A percentile compares a stretch with the other conserved stretches of the same genome.
These are phyloP conservation scores for Chinchilla lanigera DNA, from an alignment of 2,113 vertebrate genomes.

Conservation along the genomic window DNA sequence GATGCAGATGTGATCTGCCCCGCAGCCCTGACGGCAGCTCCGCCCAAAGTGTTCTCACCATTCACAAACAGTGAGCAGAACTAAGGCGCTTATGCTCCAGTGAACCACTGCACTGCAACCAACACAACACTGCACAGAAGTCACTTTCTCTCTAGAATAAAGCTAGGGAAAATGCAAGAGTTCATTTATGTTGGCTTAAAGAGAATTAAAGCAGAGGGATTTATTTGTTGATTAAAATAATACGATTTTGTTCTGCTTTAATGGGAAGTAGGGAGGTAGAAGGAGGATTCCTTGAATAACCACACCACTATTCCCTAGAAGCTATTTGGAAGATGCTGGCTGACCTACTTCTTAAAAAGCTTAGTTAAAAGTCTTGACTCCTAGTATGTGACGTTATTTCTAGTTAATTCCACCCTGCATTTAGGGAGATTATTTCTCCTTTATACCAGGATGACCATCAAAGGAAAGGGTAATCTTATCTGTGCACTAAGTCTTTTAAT, in stretches of 20 bases:
- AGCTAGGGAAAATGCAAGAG: not conserved
- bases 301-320: not conserved
- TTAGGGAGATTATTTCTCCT: not conserved
- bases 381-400: slow-evolving; percentile 31
- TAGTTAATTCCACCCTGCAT: not conserved
- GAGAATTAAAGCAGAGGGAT: slow-evolving; percentile 23
- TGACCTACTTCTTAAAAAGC: slow-evolving; percentile 41
- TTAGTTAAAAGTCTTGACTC: not conserved
- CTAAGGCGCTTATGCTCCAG: not conserved
- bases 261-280: not conserved
- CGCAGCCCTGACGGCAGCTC: slow-evolving; percentile 42
- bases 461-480: not conserved
- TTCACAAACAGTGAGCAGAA: slow-evolving; percentile 6
- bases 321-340: not conserved
- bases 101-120: not conserved
- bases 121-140: not conserved
- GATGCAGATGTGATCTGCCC: not conserved
- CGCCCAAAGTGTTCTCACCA: not conserved
- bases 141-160: slow-evolving; percentile 17
- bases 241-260: not conserved
- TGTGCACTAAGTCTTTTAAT: not conserved
- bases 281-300: not conserved
- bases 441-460: not conserved
- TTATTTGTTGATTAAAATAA: slow-evolving; percentile 41
- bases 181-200: slow-evolving; percentile 13